A percentile compares a stretch with the other conserved stretches of the same genome.
Conservation (phyloP, 2,113 vertebrate species). For the Upupa epops region DNA sequence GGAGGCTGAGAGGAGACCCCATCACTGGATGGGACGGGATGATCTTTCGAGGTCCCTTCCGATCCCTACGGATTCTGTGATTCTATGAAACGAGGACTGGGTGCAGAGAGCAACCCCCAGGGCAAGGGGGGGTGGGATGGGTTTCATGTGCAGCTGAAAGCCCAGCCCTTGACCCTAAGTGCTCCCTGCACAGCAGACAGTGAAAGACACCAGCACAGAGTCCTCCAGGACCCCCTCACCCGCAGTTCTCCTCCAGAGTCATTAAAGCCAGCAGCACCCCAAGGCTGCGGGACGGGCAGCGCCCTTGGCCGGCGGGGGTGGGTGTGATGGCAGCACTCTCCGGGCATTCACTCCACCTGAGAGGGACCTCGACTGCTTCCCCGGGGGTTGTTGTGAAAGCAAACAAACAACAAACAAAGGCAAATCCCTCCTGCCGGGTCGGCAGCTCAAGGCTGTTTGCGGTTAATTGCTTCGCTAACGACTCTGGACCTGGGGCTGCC, state of each 20-base stretch:
- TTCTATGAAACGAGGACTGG: too few species aligned
- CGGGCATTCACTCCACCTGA: not conserved
- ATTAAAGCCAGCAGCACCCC: not conserved
- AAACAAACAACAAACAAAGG: not conserved
- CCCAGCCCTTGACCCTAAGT: not conserved
- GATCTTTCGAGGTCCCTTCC: too few species aligned
- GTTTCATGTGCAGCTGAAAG: not conserved
- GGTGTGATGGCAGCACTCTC: too few species aligned
- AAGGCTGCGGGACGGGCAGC: too few species aligned
- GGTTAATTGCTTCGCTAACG: conserved; percentile 1
- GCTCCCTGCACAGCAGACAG: not conserved
- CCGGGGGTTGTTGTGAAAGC: not conserved
- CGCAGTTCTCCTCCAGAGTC: not conserved
- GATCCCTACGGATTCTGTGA: too few species aligned
- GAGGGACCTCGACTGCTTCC: not conserved
- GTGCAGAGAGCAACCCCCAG: too few species aligned
- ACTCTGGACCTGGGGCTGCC: not conserved
- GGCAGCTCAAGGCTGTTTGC: not conserved
- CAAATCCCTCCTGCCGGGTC: too few species aligned
- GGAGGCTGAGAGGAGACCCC: too few species aligned
- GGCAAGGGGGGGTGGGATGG: not conserved
- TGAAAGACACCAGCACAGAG: not conserved
- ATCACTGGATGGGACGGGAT: too few species aligned
- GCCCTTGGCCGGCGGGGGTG: too few species aligned
- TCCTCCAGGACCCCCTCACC: not conserved